phyloP scores from a whole-genome alignment of 2,888 invertebrate species.

The Rutpela maculata region DNA sequence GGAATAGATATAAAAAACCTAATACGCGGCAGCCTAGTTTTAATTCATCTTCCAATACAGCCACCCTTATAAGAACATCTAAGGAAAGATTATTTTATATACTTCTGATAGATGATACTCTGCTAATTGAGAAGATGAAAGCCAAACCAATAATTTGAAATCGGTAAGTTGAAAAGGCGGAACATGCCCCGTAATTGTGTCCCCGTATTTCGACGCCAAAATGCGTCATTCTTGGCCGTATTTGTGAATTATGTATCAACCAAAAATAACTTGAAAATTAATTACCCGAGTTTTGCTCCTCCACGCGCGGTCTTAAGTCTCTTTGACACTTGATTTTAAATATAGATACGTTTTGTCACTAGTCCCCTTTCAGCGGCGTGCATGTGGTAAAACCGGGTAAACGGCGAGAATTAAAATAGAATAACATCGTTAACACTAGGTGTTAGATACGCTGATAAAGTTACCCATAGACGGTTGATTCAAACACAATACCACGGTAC shows the following conservation, averaged over 20 bases:
- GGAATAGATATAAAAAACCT: neutral
- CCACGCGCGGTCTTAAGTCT: slow-evolving; percentile 63
- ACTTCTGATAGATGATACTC: neutral
- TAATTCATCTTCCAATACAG: neutral
- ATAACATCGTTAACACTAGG: too few relatives aligned
- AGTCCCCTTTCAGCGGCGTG: slow-evolving; percentile 53
- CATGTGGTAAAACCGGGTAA: neutral
- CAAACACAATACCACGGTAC: too few relatives aligned
- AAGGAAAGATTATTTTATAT: slow-evolving; percentile 5
- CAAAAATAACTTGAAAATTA: slow-evolving; percentile 68
- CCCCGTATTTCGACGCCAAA: slow-evolving; percentile 50
- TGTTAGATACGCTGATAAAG: too few relatives aligned
- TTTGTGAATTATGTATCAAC: slow-evolving; percentile 65
- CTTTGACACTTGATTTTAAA: slow-evolving; percentile 68
- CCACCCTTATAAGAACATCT: neutral
- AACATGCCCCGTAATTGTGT: slow-evolving; percentile 15
- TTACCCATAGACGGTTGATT: too few relatives aligned
- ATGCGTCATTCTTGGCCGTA: slow-evolving; percentile 66
- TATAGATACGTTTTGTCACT: slow-evolving; percentile 65
- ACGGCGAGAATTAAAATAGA: too few relatives aligned
- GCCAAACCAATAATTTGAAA: slow-evolving; percentile 13
- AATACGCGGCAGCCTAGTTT: neutral
- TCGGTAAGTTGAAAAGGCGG: slow-evolving; percentile 8
- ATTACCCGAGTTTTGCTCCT: slow-evolving; percentile 65
- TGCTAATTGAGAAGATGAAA: slow-evolving; percentile 15